phyloP scores from a whole-genome alignment of 2,797 vertebrate genomes.

The Xerus rutilus region DNA sequence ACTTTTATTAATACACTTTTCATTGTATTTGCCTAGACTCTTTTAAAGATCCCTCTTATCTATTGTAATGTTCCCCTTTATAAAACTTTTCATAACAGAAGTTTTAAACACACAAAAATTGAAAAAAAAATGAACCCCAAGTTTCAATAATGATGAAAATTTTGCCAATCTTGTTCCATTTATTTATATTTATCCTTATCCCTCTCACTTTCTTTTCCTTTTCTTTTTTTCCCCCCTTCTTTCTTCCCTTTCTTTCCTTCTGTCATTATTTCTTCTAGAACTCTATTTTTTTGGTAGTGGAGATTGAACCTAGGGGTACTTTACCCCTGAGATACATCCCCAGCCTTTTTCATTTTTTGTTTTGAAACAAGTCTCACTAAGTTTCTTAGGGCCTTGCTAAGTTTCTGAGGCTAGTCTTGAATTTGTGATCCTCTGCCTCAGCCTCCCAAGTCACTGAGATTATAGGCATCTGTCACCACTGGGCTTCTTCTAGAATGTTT shows the following conservation, averaged over 20 bases:
- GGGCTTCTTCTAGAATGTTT: not conserved
- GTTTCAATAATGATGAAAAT: not conserved
- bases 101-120: not conserved
- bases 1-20: conserved; percentile 2
- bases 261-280: not conserved
- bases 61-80: not conserved
- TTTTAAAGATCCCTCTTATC: not conserved
- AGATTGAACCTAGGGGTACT: too few relatives aligned
- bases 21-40: not conserved
- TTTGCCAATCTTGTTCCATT: not conserved
- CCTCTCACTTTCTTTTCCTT: not conserved
- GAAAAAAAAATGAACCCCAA: not conserved
- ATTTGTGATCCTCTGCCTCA: too few relatives aligned
- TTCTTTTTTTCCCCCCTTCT: not conserved
- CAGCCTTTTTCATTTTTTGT: too few relatives aligned
- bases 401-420: too few relatives aligned
- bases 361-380: too few relatives aligned
- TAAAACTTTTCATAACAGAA: not conserved
- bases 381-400: too few relatives aligned
- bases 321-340: too few relatives aligned
- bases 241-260: not conserved
- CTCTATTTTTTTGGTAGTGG: too few relatives aligned
- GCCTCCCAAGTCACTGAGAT: too few relatives aligned
- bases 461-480: too few relatives aligned
- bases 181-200: not conserved